Evolutionary conservation across 2,888 invertebrate genomes (phyloP).

Genomic region (Amaurobius ferox): DNA sequence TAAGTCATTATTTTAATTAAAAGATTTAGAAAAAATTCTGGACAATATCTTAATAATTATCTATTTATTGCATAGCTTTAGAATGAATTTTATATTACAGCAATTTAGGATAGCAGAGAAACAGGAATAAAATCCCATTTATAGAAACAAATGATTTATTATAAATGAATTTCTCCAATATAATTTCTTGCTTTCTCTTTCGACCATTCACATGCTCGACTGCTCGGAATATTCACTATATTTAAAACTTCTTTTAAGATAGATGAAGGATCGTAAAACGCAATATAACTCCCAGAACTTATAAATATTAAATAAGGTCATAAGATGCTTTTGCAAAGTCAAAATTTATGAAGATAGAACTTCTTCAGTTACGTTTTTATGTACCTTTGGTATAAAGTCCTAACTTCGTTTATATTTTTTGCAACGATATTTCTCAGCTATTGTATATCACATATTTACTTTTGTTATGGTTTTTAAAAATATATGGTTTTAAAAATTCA

Average conservation of each 20-base stretch:
- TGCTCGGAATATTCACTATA: background rate
- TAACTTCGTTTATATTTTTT: background rate
- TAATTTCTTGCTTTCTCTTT: background rate
- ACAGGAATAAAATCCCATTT: no score
- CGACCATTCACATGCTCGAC: background rate
- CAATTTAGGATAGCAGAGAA: no score
- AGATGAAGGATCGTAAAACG: constrained; percentile 1
- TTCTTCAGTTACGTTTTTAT: background rate
- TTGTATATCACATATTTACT: no score
- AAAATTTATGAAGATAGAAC: background rate
- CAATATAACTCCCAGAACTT: background rate
- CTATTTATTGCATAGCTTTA: no score
- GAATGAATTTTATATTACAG: no score
- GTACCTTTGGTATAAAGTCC: background rate
- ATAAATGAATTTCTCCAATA: background rate
- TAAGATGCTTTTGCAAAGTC: background rate
- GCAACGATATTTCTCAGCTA: no score
- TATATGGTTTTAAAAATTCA: no score
- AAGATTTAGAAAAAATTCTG: no score
- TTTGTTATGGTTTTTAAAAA: no score
- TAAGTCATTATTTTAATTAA: no score
- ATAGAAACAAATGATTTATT: background rate
- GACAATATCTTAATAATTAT: no score
- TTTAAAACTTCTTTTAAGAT: background rate
- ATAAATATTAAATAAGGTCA: constrained; percentile 5